A percentile compares a stretch with the other conserved stretches of the same genome.
Evolutionary conservation across 2,888 invertebrate species (phyloP).

Genomic region (Erebia palarica): DNA sequence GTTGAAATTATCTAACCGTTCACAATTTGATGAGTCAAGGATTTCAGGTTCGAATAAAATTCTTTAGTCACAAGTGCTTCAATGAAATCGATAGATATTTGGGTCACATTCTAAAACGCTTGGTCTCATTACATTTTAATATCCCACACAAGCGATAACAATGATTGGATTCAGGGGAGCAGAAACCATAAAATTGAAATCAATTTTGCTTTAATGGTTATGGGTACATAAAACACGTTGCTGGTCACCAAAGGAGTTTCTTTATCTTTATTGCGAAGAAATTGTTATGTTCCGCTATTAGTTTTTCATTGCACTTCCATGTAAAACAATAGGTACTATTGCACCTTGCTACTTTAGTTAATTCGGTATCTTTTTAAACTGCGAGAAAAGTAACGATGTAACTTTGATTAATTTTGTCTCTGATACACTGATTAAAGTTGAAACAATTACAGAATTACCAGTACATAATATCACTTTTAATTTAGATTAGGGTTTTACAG

Average conservation of each 20-base stretch:
- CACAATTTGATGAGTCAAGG: slow-evolving; percentile 23
- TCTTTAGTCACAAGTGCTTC: slow-evolving; percentile 38
- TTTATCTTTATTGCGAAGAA: slow-evolving; percentile 55
- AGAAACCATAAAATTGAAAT: slow-evolving; percentile 82
- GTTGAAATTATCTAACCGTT: slow-evolving; percentile 16
- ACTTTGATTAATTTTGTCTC: too few species aligned
- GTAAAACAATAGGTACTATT: too few species aligned
- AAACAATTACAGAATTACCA: too few species aligned
- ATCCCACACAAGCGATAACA: slow-evolving; percentile 76
- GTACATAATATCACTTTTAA: background rate
- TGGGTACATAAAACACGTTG: slow-evolving; percentile 71
- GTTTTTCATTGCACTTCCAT: slow-evolving; percentile 30
- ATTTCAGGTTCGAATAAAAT: slow-evolving; percentile 33
- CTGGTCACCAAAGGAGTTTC: slow-evolving; percentile 59
- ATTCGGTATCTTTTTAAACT: background rate
- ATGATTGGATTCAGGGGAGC: slow-evolving; percentile 80
- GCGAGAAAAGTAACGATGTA: too few species aligned
- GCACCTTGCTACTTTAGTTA: background rate
- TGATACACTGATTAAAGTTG: too few species aligned
- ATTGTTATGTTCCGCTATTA: slow-evolving; percentile 38
- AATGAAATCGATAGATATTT: slow-evolving; percentile 46
- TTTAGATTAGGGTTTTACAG: background rate
- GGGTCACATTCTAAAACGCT: slow-evolving; percentile 61
- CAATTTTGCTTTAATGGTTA: slow-evolving; percentile 80
- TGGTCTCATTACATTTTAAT: slow-evolving; percentile 76